These are phyloP conservation scores for Gambusia affinis DNA, from an alignment of 2,113 vertebrate species.

Conservation along the genomic window DNA sequence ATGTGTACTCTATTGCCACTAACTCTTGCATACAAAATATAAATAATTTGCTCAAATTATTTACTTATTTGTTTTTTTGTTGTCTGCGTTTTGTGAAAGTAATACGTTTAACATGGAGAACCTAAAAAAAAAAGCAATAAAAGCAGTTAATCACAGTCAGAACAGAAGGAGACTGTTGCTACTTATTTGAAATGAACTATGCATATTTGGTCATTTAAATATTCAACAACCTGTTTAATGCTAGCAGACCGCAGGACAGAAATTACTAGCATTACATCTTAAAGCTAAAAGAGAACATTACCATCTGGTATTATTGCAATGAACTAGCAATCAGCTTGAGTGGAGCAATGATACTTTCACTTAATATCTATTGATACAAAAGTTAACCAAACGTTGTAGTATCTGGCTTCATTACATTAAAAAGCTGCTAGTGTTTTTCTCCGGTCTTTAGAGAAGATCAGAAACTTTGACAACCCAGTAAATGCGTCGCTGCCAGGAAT, in stretches of 20 bases:
- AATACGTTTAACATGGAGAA: background rate
- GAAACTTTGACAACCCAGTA: slow-evolving; percentile 3
- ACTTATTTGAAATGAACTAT: background rate
- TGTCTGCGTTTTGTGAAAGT: background rate
- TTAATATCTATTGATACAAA: slow-evolving; percentile 14
- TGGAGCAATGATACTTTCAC: slow-evolving; percentile 2
- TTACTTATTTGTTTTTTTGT: background rate
- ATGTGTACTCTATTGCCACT: background rate
- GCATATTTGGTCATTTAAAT: background rate
- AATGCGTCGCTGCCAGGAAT: slow-evolving; percentile 10
- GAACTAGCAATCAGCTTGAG: background rate
- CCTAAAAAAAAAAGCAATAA: background rate
- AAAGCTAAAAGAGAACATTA: background rate
- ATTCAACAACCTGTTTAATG: slow-evolving; percentile 11
- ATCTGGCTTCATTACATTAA: slow-evolving; percentile 8
- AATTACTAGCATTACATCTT: background rate
- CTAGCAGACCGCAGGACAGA: background rate
- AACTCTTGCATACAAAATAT: background rate
- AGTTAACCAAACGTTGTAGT: slow-evolving; percentile 2
- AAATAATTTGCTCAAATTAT: background rate
- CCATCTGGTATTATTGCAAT: slow-evolving; percentile 2
- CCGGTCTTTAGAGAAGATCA: slow-evolving; percentile 2
- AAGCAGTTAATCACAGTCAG: background rate
- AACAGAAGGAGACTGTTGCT: no score
- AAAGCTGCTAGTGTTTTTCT: slow-evolving; percentile 12